Base-by-base conservation (phyloP, 2,888 invertebrate species). In the Acanthosepion esculentum region DNA sequence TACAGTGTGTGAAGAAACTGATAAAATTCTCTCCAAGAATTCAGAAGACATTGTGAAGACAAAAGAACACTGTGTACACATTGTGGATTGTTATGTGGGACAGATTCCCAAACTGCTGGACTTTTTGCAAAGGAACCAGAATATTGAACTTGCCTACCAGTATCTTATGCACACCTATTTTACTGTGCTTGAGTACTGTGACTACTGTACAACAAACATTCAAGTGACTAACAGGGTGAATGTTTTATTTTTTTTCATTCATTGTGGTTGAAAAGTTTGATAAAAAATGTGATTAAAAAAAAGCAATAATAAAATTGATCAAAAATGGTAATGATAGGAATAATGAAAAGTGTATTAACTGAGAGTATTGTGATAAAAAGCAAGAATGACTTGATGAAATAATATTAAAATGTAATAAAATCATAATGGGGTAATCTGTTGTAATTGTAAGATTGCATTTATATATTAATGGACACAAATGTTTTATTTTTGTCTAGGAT, bases 51-150 rank as follows among this genome's bases (percentile, higher is more conserved):
- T 33, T 33, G n/a, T 78, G 15, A 33, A 78, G 33, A 15, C 78
- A n/a, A n/a, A 78, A 78, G 33, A 78, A 12, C 78, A n/a, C 2
- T 15, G 78, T 18, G 15, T n/a, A 78, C n/a, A 78, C 12, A 78
- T n/a, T 18, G 5, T 78, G n/a, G 78, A 78, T 12, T 33, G 12
- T 78, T 78, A 78, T n/a, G 18, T 78, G 15, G 78, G 10, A 78
- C 78, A 78, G n/a, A n/a, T 78, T 78, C 78, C 78, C 78, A 78
- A 78, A 6, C 26, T 96, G 15, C 94, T 96, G 26, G 95, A 95
- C 41, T 96, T 96, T 94, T 95, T 96, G 59, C 94, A 95, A 94
- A 96, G 96, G 33, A 96, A 96, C 95, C 96, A 96, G 53, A 96
- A 96, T 94, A 94, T 96, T 91, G 96, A 96, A 94, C 95, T 97